Conservation (phyloP, 2,113 vertebrate genomes). For the Pluvialis apricaria region DNA sequence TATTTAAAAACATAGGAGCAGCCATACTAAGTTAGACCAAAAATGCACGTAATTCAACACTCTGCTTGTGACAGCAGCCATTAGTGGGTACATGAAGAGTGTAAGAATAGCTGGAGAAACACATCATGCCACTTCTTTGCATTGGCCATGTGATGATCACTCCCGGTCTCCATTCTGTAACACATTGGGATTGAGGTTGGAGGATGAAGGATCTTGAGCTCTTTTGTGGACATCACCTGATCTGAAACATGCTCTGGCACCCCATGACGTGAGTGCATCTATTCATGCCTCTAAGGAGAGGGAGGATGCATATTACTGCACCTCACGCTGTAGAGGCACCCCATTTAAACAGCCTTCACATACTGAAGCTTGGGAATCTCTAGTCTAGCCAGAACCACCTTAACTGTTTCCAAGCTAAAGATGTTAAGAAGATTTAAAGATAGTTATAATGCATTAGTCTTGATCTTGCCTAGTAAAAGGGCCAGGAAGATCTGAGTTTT, state of each 20-base stretch:
- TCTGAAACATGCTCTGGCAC: neutral
- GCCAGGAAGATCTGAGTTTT: neutral
- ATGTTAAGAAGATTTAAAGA: neutral
- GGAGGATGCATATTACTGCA: neutral
- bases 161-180: neutral
- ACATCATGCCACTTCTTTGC: neutral
- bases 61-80: neutral
- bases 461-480: neutral
- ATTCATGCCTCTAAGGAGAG: neutral
- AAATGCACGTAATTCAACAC: neutral
- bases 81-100: rapidly evolving
- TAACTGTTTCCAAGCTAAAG: neutral
- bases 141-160: neutral
- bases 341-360: neutral
- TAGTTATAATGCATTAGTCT: neutral
- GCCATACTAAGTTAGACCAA: neutral
- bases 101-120: neutral
- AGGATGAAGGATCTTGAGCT: neutral
- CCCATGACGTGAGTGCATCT: neutral
- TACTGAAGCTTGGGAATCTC: neutral
- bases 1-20: neutral
- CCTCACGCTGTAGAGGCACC: neutral
- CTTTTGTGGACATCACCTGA: neutral
- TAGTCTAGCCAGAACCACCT: neutral
- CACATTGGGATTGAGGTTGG: neutral